A percentile compares a stretch with the other conserved stretches of the same genome.
These are phyloP conservation scores for Drosophila pseudotakahashii DNA, from an alignment of 2,888 invertebrate species.

Conservation along the genomic window DNA sequence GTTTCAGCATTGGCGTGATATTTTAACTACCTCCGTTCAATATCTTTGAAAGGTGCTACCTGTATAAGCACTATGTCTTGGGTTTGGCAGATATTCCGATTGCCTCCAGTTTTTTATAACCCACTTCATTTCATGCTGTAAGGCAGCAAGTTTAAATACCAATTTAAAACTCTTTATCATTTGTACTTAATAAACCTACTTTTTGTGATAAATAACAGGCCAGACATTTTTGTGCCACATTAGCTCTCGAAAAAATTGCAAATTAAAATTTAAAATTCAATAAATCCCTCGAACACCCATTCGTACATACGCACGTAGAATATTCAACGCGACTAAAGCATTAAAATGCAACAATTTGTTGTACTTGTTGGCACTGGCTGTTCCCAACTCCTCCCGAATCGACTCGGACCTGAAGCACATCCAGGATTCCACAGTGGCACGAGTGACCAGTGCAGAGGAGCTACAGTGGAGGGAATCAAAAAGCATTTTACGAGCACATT, in stretches of 20 bases:
- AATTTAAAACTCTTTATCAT: too few relatives aligned
- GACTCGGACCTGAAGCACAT: conserved; percentile 24
- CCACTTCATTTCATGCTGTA: too few relatives aligned
- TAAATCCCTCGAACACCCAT: conserved; percentile 57
- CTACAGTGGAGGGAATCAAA: conserved; percentile 47
- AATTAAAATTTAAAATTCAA: conserved; percentile 79
- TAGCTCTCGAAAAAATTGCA: conserved; percentile 52
- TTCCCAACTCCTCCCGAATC: conserved; percentile 17
- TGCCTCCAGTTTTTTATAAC: background rate
- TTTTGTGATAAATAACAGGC: too few relatives aligned
- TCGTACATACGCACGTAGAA: conserved; percentile 36
- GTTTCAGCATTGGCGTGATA: background rate
- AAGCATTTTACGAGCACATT: conserved; percentile 79
- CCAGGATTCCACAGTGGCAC: conserved; percentile 29
- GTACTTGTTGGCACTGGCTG: conserved; percentile 72
- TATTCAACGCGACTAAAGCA: conserved; percentile 51
- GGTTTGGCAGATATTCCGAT: background rate
- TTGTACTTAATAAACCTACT: too few relatives aligned
- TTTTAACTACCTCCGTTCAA: background rate
- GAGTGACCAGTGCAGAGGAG: conserved; percentile 1
- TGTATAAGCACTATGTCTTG: background rate
- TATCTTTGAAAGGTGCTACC: background rate
- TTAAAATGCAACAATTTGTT: conserved; percentile 80
- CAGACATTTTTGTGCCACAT: background rate
- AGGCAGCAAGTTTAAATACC: too few relatives aligned